Percentiles rank a stretch among this genome's conserved stretches.
These are phyloP conservation scores for Sparus aurata DNA, from an alignment of 2,797 vertebrate genomes.

Conservation along the genomic window DNA sequence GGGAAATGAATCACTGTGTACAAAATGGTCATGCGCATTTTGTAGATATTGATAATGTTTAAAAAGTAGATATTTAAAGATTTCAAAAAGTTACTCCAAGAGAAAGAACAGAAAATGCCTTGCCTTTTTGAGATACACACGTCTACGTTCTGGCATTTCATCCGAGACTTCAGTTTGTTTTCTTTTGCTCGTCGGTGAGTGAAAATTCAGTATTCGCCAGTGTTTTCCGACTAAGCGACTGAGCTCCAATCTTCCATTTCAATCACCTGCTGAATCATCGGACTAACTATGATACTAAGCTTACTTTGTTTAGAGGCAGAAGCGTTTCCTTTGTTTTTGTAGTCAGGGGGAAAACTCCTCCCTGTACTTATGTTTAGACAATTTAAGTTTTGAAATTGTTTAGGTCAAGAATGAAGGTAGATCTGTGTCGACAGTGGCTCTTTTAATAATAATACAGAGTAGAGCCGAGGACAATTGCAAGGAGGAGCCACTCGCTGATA, in stretches of 20 bases:
- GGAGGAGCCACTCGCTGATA: slow-evolving; percentile 35
- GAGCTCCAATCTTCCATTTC: slow-evolving; percentile 66
- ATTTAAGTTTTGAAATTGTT: slow-evolving; percentile 55
- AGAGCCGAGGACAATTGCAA: slow-evolving; percentile 28
- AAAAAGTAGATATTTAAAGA: slow-evolving; percentile 91
- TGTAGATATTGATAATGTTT: slow-evolving; percentile 92
- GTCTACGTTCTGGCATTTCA: slow-evolving; percentile 81
- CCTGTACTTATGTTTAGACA: slow-evolving; percentile 54
- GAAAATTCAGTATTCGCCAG: slow-evolving; percentile 43
- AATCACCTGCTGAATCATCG: slow-evolving; percentile 61
- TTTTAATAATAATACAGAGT: slow-evolving; percentile 8
- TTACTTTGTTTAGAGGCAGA: slow-evolving; percentile 59
- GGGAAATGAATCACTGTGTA: slow-evolving; percentile 92
- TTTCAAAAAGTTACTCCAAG: slow-evolving; percentile 70
- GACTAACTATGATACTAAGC: slow-evolving; percentile 62
- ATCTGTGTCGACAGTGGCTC: slow-evolving; percentile 27
- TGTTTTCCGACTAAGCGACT: slow-evolving; percentile 44
- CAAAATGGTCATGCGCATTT: slow-evolving; percentile 91
- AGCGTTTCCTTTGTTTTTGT: slow-evolving; percentile 47
- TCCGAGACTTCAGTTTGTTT: slow-evolving; percentile 34
- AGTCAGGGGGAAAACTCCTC: slow-evolving; percentile 11
- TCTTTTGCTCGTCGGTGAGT: slow-evolving; percentile 36
- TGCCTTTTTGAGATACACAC: slow-evolving; percentile 91
- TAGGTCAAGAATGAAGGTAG: slow-evolving; percentile 51
- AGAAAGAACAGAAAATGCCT: slow-evolving; percentile 93